Evolutionary conservation across 1,140 invertebrate genomes (phyloP).

Genomic region (Chymomyza costata): DNA sequence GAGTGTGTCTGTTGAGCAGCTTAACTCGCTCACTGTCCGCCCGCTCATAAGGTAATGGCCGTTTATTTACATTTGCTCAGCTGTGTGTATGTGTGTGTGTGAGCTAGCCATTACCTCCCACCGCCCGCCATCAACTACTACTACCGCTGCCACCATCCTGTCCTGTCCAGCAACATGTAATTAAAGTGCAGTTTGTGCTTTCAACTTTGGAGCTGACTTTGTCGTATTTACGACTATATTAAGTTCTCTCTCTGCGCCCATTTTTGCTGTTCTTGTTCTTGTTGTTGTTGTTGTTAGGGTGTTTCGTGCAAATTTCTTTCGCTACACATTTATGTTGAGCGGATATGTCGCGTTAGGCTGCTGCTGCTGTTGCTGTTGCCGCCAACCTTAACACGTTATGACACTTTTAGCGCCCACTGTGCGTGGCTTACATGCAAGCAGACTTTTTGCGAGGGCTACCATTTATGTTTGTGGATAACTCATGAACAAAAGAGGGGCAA

Average conservation of each 20-base stretch:
- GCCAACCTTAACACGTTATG: constrained; percentile 55
- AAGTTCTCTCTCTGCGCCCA: constrained; percentile 14
- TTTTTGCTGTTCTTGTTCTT: neutral
- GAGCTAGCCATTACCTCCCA: too few relatives aligned
- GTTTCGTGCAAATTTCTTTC: neutral
- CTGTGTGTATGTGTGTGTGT: neutral
- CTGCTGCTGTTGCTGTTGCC: too few relatives aligned
- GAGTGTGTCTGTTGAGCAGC: constrained; percentile 8
- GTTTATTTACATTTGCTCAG: constrained; percentile 11
- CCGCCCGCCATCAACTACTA: constrained; percentile 15
- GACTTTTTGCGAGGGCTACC: too few relatives aligned
- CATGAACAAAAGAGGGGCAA: neutral
- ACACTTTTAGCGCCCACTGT: constrained; percentile 63
- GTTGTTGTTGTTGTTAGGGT: constrained; percentile 16
- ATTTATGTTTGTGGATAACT: too few relatives aligned
- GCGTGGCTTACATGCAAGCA: constrained; percentile 6
- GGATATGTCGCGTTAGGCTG: constrained; percentile 51
- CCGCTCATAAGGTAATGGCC: constrained; percentile 53
- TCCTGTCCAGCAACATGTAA: constrained; percentile 21
- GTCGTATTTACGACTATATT: constrained; percentile 37
- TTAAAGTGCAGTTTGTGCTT: constrained; percentile 55
- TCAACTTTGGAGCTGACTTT: constrained; percentile 38
- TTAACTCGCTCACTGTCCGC: constrained; percentile 17
- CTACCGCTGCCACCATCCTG: too few relatives aligned
- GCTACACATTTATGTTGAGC: constrained; percentile 12